A percentile compares a stretch with the other conserved stretches of the same genome.
These are phyloP conservation scores for Sebastes baramenuke DNA, from an alignment of 2,797 vertebrate species.

Conservation along the genomic window DNA sequence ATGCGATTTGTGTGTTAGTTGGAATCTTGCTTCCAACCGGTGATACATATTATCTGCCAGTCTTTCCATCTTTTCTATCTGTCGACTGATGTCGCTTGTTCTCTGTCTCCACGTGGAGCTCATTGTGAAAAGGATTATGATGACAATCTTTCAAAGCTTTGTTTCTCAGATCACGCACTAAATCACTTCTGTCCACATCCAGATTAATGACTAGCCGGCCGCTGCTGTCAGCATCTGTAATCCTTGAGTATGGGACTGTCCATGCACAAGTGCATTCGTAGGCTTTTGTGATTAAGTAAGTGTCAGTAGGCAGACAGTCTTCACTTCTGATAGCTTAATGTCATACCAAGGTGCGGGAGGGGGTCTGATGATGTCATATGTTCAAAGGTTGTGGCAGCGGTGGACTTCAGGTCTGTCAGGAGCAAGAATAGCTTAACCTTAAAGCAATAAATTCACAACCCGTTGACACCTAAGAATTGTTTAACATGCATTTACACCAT, in stretches of 20 bases:
- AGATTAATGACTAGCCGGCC: conserved; percentile 55
- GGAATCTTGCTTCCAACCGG: background rate
- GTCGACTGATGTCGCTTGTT: background rate
- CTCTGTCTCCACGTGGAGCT: conserved; percentile 21
- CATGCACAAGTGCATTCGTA: background rate
- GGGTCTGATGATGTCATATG: background rate
- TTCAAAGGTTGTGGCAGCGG: conserved; percentile 10
- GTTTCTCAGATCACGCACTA: conserved; percentile 34
- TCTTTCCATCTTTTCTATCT: background rate
- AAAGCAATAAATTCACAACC: background rate
- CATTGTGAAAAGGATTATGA: conserved; percentile 63
- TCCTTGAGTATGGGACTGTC: conserved; percentile 31
- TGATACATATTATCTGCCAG: background rate
- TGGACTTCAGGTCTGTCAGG: background rate
- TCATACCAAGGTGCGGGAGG: background rate
- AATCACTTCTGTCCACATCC: conserved; percentile 46
- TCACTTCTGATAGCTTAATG: background rate
- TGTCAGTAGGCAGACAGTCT: background rate
- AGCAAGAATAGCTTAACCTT: background rate
- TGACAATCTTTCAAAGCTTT: conserved; percentile 54
- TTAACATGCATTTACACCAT: background rate
- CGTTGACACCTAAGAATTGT: background rate
- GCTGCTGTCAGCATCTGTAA: conserved; percentile 52
- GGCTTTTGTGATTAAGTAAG: background rate
- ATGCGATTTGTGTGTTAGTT: background rate